phyloP scores from a whole-genome alignment of 1,140 invertebrate genomes.

The Vollenhovia emeryi region DNA sequence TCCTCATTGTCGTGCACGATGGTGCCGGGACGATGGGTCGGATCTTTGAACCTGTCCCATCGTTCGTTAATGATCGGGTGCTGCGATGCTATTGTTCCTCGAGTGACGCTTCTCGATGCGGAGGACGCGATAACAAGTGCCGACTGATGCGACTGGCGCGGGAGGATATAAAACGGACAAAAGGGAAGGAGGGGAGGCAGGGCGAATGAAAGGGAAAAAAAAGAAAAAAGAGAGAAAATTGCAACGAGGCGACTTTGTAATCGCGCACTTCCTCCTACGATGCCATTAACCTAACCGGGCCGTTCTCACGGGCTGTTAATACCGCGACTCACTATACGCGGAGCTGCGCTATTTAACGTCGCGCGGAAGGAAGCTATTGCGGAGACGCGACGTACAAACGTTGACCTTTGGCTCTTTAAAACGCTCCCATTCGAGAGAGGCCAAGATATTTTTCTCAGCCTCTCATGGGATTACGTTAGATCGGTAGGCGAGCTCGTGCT shows the following conservation, averaged over 20 bases:
- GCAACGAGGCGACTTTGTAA: conserved; percentile 68
- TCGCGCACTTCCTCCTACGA: conserved; percentile 71
- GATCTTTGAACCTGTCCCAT: conserved; percentile 43
- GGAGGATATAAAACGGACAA: conserved; percentile 31
- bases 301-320: conserved; percentile 79
- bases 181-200: background rate
- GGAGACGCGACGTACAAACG: conserved; percentile 48
- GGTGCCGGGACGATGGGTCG: background rate
- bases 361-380: conserved; percentile 61
- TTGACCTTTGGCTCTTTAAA: conserved; percentile 46
- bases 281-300: conserved; percentile 74
- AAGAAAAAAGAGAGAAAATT: background rate
- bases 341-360: conserved; percentile 65
- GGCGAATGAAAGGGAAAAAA: background rate
- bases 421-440: conserved; percentile 14
- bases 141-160: conserved; percentile 28
- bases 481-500: background rate
- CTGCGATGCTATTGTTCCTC: conserved; percentile 46
- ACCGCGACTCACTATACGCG: conserved; percentile 77
- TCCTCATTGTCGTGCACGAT: conserved; percentile 29
- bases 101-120: conserved; percentile 49
- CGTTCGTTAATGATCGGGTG: conserved; percentile 33
- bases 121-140: conserved; percentile 55
- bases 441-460: conserved; percentile 27
- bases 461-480: conserved; percentile 6